These are phyloP conservation scores for Arrhamphus sclerolepis DNA, from an alignment of 2,797 vertebrate species.

Conservation along the genomic window DNA sequence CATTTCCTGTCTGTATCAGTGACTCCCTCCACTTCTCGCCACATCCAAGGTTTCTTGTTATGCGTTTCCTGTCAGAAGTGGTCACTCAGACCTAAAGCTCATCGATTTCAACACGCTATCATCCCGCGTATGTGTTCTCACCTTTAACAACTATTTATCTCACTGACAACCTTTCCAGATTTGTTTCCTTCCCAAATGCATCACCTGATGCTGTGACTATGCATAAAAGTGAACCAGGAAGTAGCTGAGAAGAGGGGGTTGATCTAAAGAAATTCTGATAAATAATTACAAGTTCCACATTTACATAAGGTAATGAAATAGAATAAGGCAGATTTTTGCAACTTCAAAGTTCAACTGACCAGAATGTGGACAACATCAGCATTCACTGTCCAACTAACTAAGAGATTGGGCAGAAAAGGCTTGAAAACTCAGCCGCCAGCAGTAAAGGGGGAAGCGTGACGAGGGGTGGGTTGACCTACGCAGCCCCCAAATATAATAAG, in stretches of 20 bases:
- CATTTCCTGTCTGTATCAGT: slow-evolving; percentile 8
- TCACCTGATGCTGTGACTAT: slow-evolving; percentile 5
- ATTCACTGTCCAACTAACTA: neutral
- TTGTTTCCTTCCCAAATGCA: slow-evolving; percentile 24
- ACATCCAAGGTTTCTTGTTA: slow-evolving; percentile 20
- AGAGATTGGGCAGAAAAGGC: neutral
- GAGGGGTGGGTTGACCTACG: slow-evolving; percentile 16
- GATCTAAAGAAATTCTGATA: neutral
- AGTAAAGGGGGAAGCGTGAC: slow-evolving; percentile 14
- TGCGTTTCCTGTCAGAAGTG: slow-evolving; percentile 43
- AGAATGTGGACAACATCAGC: neutral
- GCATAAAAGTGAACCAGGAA: slow-evolving; percentile 25
- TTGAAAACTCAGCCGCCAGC: slow-evolving; percentile 11
- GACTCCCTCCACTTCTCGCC: slow-evolving; percentile 5
- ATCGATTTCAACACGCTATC: slow-evolving; percentile 21
- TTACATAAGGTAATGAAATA: neutral
- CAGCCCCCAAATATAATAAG: slow-evolving; percentile 73
- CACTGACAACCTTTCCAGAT: neutral
- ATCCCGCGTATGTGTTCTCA: neutral
- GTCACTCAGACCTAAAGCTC: slow-evolving; percentile 33
- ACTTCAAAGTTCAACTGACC: neutral
- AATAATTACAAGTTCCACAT: slow-evolving; percentile 8
- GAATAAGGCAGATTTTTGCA: slow-evolving; percentile 1
- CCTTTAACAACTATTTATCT: slow-evolving; percentile 1
- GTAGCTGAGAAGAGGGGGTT: too few relatives aligned